phyloP scores from a whole-genome alignment of 64 coral and sea anemone genomes.

The Dendronephthya gigantea region DNA sequence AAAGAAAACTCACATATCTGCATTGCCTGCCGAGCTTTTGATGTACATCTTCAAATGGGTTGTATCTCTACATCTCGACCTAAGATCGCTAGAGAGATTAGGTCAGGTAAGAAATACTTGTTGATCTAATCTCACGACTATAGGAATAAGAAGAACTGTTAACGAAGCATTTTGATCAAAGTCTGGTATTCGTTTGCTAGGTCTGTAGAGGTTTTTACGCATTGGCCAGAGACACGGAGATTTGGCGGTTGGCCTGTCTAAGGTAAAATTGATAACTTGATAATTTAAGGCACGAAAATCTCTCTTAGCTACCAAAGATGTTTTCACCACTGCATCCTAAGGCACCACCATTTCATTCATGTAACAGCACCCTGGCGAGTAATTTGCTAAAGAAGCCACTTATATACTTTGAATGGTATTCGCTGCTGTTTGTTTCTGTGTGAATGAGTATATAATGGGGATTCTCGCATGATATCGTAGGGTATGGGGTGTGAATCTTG shows the following conservation, averaged over 20 bases:
- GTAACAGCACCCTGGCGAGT: no score
- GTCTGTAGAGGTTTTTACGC: conserved; percentile 95
- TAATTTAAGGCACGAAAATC: no score
- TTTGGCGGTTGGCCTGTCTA: conserved; percentile 83
- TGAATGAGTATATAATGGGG: no score
- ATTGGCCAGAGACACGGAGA: conserved; percentile 64
- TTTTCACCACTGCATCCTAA: no score
- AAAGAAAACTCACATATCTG: conserved; percentile 83
- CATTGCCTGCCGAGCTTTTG: conserved; percentile 69
- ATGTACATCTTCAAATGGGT: conserved; percentile 98
- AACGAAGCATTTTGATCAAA: not conserved
- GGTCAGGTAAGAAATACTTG: conserved; percentile 32
- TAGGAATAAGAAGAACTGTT: not conserved
- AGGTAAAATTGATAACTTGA: conserved; percentile 41
- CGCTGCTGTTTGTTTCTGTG: no score
- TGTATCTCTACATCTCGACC: conserved; percentile 57
- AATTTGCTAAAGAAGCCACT: no score
- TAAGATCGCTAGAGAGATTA: conserved; percentile 62
- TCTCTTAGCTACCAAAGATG: no score
- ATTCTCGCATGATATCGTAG: not conserved
- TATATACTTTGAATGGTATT: no score
- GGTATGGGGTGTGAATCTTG: conserved; percentile 59
- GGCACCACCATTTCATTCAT: no score
- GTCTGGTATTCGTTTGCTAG: conserved; percentile 17
- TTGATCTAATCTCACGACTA: no score